These are phyloP conservation scores for Gnathonemus longibarbis DNA, from an alignment of 2,113 vertebrate genomes.

Conservation along the genomic window DNA sequence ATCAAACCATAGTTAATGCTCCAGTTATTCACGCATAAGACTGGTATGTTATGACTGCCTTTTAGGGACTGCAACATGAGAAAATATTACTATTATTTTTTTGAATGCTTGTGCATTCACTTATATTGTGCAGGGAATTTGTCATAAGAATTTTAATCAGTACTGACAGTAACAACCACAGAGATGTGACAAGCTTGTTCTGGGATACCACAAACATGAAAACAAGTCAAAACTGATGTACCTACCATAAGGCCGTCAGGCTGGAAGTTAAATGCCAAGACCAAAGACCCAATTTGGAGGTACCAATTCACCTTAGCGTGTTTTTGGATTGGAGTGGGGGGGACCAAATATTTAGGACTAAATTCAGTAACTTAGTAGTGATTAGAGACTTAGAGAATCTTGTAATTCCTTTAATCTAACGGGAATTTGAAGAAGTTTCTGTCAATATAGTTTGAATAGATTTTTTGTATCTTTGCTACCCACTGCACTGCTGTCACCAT, in stretches of 20 bases:
- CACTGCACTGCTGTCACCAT: background rate
- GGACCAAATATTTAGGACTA: background rate
- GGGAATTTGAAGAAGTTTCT: background rate
- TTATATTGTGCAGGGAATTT: background rate
- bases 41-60: background rate
- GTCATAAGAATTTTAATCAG: background rate
- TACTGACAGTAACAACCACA: background rate
- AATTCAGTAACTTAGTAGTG: background rate
- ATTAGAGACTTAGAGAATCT: background rate
- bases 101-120: background rate
- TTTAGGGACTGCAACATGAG: background rate
- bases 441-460: background rate
- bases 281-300: background rate
- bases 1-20: background rate
- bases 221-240: background rate
- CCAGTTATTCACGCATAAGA: background rate
- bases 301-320: background rate
- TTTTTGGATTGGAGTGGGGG: background rate
- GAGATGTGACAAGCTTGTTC: background rate
- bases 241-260: background rate
- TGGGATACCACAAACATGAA: background rate
- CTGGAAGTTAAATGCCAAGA: background rate
- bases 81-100: background rate
- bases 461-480: background rate
- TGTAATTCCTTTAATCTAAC: background rate